Evolutionary conservation across 2,888 invertebrate genomes (phyloP).

Genomic region (Brenthis daphne): DNA sequence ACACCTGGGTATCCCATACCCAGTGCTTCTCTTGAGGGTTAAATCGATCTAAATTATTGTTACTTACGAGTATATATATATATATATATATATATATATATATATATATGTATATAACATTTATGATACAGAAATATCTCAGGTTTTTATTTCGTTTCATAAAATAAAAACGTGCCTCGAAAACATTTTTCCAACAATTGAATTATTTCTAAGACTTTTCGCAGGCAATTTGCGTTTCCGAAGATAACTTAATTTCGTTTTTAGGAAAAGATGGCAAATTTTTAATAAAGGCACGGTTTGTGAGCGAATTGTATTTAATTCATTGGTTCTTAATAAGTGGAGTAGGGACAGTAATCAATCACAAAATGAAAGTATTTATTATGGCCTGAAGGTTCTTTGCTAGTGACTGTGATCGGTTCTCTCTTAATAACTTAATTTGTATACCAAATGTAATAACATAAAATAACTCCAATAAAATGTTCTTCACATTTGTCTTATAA

Average conservation of each 20-base stretch:
- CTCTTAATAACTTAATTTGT: too few relatives aligned
- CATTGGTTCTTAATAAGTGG: conserved; percentile 6
- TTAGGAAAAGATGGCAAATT: neutral
- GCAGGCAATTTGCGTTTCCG: conserved; percentile 4
- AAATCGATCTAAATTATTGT: too few relatives aligned
- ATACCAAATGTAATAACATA: too few relatives aligned
- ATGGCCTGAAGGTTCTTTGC: too few relatives aligned
- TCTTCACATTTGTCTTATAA: too few relatives aligned
- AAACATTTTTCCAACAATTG: conserved; percentile 14
- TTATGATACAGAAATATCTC: neutral
- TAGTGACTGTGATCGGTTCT: too few relatives aligned
- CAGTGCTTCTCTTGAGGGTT: too few relatives aligned
- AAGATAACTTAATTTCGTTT: conserved; percentile 10
- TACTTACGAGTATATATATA: neutral
- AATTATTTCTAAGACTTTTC: conserved; percentile 15
- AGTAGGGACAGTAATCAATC: neutral
- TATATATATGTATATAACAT: neutral
- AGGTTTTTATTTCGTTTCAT: neutral
- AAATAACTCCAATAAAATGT: too few relatives aligned
- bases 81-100: neutral
- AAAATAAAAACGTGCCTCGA: neutral
- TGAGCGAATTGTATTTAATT: conserved; percentile 10
- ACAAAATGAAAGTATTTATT: neutral
- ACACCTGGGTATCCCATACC: too few relatives aligned
- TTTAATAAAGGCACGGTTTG: conserved; percentile 6